phyloP scores from a whole-genome alignment of 2,797 vertebrate species.

The Gymnoscopelus braueri region DNA sequence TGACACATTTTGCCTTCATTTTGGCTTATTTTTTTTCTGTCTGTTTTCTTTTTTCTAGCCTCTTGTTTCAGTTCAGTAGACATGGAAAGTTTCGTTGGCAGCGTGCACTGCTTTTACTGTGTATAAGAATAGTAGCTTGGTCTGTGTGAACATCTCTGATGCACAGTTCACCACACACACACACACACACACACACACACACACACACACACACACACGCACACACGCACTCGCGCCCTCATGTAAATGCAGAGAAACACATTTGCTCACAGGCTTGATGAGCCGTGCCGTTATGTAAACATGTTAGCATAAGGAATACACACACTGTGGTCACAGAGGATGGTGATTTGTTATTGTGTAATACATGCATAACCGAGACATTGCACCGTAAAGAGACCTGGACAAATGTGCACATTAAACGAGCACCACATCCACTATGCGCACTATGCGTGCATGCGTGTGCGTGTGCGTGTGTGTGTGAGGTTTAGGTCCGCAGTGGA shows the following conservation, averaged over 20 bases:
- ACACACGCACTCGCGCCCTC: not conserved
- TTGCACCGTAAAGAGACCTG: conserved; percentile 17
- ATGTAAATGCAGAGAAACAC: conserved; percentile 31
- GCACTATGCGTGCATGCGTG: too few relatives aligned
- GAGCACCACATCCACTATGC: not conserved
- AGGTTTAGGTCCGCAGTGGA: conserved; percentile 1
- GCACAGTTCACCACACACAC: conserved; percentile 15
- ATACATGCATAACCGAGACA: conserved; percentile 5
- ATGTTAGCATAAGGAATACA: conserved; percentile 16
- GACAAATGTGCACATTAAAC: conserved; percentile 18
- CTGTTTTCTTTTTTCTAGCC: conserved; percentile 33
- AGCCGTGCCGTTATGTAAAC: conserved; percentile 47
- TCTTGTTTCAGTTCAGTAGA: conserved; percentile 22
- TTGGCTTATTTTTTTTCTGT: conserved; percentile 39
- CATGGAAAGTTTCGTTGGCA: conserved; percentile 48
- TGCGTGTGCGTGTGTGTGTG: too few relatives aligned
- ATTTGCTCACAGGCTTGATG: conserved; percentile 34
- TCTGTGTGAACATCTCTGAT: conserved; percentile 28
- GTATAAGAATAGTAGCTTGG: conserved; percentile 18
- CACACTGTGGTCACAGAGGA: conserved; percentile 19
- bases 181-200: conserved; percentile 2
- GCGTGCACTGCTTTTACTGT: conserved; percentile 12
- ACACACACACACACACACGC: not conserved
- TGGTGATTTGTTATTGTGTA: conserved; percentile 13
- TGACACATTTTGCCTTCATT: conserved; percentile 33